Percentiles rank a stretch among this genome's conserved stretches.
Conservation (phyloP, 2,888 invertebrate genomes). For the Frankliniella fusca region DNA sequence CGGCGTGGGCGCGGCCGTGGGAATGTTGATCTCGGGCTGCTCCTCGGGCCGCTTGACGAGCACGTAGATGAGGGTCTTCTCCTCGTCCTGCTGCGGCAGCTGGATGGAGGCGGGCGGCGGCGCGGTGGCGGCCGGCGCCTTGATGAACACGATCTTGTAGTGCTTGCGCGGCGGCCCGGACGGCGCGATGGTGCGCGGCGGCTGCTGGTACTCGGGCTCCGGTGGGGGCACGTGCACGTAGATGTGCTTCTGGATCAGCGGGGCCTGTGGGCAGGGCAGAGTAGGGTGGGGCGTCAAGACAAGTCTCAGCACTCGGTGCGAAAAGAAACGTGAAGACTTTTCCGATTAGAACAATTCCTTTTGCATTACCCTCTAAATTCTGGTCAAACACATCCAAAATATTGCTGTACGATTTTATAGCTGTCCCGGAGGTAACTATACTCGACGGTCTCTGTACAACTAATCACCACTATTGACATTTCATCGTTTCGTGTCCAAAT, state of each 20-base stretch:
- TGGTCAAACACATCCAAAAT: no score
- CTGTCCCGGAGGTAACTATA: no score
- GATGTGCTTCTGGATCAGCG: constrained; percentile 78
- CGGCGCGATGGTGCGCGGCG: constrained; percentile 56
- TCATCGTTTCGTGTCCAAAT: no score
- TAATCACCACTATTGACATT: no score
- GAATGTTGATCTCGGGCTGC: constrained; percentile 73
- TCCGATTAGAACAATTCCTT: no score
- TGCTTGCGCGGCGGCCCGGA: constrained; percentile 76
- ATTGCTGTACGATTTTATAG: no score
- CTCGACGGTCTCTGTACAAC: no score
- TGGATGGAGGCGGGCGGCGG: constrained; percentile 79
- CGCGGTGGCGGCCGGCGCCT: constrained; percentile 79
- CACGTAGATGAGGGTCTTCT: constrained; percentile 84
- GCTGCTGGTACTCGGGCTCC: constrained; percentile 67
- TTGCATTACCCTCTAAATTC: no score
- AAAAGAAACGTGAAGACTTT: no score
- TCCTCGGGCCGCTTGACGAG: constrained; percentile 85
- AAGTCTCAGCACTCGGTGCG: no score
- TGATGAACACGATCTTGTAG: constrained; percentile 90
- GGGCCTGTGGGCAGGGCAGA: constrained; percentile 42
- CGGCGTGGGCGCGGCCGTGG: constrained; percentile 72
- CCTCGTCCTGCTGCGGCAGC: constrained; percentile 70
- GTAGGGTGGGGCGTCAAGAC: no score
- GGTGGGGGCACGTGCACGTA: constrained; percentile 87